These are phyloP conservation scores for Trimorus sp. DNA, from an alignment of 2,888 invertebrate species.

Conservation along the genomic window DNA sequence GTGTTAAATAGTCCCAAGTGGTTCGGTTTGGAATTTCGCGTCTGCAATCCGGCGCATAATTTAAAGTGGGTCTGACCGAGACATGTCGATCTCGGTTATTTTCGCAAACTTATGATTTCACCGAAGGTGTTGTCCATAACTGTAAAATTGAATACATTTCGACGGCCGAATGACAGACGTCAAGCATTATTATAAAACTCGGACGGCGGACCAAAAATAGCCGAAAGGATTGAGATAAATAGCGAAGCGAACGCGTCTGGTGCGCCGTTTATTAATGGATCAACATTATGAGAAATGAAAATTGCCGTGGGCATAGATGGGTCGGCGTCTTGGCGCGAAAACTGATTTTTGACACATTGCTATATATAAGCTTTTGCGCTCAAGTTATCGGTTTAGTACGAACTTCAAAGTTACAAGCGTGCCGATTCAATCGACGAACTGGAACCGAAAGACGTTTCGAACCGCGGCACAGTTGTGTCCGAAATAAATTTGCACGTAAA, in stretches of 20 bases:
- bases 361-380: conserved; percentile 32
- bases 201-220: conserved; percentile 72
- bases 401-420: conserved; percentile 38
- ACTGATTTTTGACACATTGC: conserved; percentile 41
- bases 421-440: conserved; percentile 32
- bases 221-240: conserved; percentile 73
- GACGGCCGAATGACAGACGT: conserved; percentile 62
- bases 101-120: conserved; percentile 12
- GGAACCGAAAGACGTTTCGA: conserved; percentile 24
- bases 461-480: conserved; percentile 14
- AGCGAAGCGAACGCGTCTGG: conserved; percentile 65
- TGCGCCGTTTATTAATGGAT: conserved; percentile 76
- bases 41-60: not conserved
- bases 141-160: conserved; percentile 43
- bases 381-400: not conserved
- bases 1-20: too few species aligned
- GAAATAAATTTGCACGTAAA: conserved; percentile 21
- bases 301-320: conserved; percentile 69
- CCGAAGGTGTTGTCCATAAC: conserved; percentile 2
- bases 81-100: not conserved
- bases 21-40: too few species aligned
- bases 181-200: conserved; percentile 64
- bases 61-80: not conserved
- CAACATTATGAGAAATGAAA: conserved; percentile 73
- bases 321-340: conserved; percentile 20